These are phyloP conservation scores for Gallinago media DNA, from an alignment of 2,113 vertebrate species.

Conservation along the genomic window DNA sequence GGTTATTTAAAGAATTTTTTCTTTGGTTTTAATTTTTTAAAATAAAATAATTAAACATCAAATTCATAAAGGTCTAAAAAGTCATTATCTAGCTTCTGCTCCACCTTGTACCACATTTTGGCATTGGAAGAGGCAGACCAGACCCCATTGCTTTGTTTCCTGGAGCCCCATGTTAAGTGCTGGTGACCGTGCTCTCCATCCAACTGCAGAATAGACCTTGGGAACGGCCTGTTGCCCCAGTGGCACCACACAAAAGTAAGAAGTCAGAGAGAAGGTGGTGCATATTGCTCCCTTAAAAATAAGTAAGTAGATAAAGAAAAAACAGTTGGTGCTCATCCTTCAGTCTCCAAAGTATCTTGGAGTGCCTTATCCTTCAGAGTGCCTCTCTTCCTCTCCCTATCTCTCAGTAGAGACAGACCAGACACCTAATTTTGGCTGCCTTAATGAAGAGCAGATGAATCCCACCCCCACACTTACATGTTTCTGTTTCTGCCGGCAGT, in stretches of 20 bases:
- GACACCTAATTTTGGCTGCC: background rate
- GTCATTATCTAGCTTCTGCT: background rate
- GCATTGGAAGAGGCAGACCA: background rate
- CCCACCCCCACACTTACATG: rapidly evolving
- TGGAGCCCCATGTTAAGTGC: background rate
- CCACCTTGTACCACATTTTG: background rate
- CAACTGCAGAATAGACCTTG: background rate
- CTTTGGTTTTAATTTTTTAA: background rate
- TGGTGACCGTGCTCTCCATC: background rate
- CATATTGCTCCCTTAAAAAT: background rate
- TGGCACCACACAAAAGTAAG: background rate
- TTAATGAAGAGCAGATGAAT: background rate
- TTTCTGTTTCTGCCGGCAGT: background rate
- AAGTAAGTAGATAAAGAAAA: background rate
- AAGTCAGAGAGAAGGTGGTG: background rate
- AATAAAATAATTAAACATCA: background rate
- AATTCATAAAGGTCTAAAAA: background rate
- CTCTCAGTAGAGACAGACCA: background rate
- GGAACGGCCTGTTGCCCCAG: background rate
- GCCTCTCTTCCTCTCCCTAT: background rate
- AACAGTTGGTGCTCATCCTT: background rate
- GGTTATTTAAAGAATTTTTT: background rate
- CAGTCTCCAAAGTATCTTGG: background rate
- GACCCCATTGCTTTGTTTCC: background rate
- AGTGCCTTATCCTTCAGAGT: background rate